Evolutionary conservation across 2,888 invertebrate genomes (phyloP), one percentile per base, ranked within the genome.

Genomic region (Galeruca laticollis): DNA sequence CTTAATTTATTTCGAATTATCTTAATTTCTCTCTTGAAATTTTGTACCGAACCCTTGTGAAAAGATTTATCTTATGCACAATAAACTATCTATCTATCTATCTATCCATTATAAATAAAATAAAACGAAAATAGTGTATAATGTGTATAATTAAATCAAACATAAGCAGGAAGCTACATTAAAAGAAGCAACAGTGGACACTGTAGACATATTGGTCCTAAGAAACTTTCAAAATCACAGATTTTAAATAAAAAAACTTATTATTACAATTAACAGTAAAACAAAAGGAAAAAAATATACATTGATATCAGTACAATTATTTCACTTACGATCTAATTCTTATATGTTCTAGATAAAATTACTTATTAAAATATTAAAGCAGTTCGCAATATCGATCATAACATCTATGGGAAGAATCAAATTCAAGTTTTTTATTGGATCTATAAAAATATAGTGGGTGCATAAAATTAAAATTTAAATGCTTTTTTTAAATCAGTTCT

Each of bases 191-290:
- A 67, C 51, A 18, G 37, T 66, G 66, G 57, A 56, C 54, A 47
- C 43, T 51, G 40, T 59, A 66, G 47, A 21, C 60, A 26, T 60
- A 63, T 75, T 73, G 73, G 75, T 75, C 72, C 73, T 71, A 68
- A 68, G 60, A 74, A 64, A 70, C 56, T 71, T 54, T 64, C 66
- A 52, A 72, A 75, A 75, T 75, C 75, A 75, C 75, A 75, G 75
- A 69, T 72, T 73, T 71, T 73, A 70, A 73, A 73, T 73, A 63
- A 73, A 71, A 61, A 71, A 71, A 68, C 60, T 66, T 49, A 65
- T 64, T 63, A 56, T 64, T 69, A 68, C 69, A 67, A 68, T 47
- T 72, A 69, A 40, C 47, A 54, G 51, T 64, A 72, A 65, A 68
- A 70, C 54, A 5, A 6, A 66, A 65, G 59, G 54, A 61, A 66